Percentiles rank a stretch among this genome's conserved stretches.
Conservation (phyloP, 2,888 invertebrate species). For the Tipula confusa region DNA sequence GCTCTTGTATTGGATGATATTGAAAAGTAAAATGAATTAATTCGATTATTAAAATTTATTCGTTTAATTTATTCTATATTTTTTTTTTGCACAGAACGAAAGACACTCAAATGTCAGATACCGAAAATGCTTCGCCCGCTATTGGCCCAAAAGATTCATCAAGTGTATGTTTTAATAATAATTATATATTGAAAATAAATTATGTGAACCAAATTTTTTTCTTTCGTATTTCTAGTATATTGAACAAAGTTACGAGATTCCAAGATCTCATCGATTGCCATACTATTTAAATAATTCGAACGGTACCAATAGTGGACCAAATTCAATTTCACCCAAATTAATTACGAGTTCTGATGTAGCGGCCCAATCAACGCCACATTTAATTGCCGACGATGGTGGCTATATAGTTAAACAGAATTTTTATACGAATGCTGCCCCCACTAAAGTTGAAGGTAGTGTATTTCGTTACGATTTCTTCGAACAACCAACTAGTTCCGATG, state of each 20-base stretch:
- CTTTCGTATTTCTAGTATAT: conserved; percentile 40
- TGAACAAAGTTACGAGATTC: conserved; percentile 66
- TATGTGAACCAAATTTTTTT: neutral
- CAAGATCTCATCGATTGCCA: conserved; percentile 59
- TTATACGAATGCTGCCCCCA: conserved; percentile 55
- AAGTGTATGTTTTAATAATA: conserved; percentile 39
- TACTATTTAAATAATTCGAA: conserved; percentile 45
- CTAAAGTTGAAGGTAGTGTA: conserved; percentile 50
- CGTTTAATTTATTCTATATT: conserved; percentile 27
- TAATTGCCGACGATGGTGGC: conserved; percentile 40
- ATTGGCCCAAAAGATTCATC: conserved; percentile 47
- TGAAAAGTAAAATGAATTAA: conserved; percentile 42
- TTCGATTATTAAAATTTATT: too few relatives aligned
- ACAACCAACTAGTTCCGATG: conserved; percentile 36
- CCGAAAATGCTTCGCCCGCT: conserved; percentile 50
- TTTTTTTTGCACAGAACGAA: conserved; percentile 40
- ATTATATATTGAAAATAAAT: neutral
- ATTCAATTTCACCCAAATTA: conserved; percentile 38
- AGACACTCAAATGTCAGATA: conserved; percentile 48
- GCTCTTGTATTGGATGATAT: conserved; percentile 48
- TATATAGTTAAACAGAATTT: conserved; percentile 47
- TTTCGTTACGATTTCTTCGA: conserved; percentile 54
- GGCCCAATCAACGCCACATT: conserved; percentile 48
- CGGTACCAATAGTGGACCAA: conserved; percentile 37
- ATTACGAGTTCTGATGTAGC: conserved; percentile 39